These are phyloP conservation scores for Alexandromys fortis DNA, from an alignment of 2,113 vertebrate species.

Conservation along the genomic window DNA sequence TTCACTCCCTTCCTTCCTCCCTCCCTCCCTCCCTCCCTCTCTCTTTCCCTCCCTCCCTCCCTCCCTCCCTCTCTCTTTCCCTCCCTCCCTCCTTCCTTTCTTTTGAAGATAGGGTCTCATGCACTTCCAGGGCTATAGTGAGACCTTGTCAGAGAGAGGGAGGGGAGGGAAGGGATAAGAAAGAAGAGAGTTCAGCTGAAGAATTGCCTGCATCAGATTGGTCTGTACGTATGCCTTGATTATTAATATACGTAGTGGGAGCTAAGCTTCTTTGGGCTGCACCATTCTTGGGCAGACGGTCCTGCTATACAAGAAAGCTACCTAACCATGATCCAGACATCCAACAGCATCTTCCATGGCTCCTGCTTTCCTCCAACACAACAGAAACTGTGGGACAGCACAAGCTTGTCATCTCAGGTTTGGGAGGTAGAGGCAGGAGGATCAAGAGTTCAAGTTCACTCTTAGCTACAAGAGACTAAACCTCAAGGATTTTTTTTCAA, in stretches of 20 bases:
- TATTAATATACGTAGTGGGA: not conserved
- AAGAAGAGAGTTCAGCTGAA: not conserved
- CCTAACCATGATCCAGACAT: not conserved
- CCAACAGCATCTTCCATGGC: not conserved
- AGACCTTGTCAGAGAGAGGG: not conserved
- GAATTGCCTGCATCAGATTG: not conserved
- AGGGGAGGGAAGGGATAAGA: not conserved
- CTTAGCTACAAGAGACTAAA: not conserved
- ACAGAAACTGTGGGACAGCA: not conserved
- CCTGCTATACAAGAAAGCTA: not conserved
- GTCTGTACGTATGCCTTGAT: not conserved
- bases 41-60: too few relatives aligned
- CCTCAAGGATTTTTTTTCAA: not conserved
- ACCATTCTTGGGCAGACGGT: not conserved
- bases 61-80: too few relatives aligned
- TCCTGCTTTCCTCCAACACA: not conserved
- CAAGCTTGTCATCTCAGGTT: not conserved
- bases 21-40: accelerated
- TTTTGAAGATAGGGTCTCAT: too few relatives aligned
- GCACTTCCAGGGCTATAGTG: not conserved
- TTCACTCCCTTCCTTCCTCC: not conserved
- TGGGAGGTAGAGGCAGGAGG: not conserved
- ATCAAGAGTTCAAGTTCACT: not conserved
- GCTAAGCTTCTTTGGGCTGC: not conserved
- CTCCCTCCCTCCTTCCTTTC: accelerated